Evolutionary conservation across 1,140 invertebrate genomes (phyloP).

Genomic region (Diorhabda sublineata): DNA sequence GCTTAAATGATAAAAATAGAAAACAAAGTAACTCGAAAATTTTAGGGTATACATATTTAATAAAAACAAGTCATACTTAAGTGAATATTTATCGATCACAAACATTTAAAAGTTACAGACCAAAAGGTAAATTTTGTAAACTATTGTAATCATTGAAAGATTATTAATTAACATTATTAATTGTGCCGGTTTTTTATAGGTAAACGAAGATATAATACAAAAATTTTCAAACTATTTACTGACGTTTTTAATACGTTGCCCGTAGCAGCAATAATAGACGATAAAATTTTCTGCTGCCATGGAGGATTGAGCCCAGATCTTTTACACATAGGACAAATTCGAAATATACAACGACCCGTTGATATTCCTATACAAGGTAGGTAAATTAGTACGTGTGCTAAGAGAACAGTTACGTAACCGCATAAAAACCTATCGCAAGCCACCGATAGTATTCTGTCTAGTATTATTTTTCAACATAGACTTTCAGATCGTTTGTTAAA

Average conservation of each 20-base stretch:
- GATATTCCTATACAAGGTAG: conserved; percentile 64
- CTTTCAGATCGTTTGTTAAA: too few species aligned
- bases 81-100: too few species aligned
- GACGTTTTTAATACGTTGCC: conserved; percentile 85
- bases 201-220: conserved; percentile 72
- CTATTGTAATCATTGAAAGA: neutral
- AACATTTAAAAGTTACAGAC: neutral
- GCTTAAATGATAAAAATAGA: too few species aligned
- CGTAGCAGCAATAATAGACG: conserved; percentile 78
- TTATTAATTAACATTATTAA: neutral
- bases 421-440: too few species aligned
- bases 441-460: too few species aligned
- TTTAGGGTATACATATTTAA: too few species aligned
- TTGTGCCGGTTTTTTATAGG: conserved; percentile 28
- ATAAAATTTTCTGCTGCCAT: conserved; percentile 85
- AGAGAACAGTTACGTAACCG: too few species aligned
- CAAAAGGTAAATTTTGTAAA: neutral
- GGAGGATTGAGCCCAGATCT: conserved; percentile 80
- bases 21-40: too few species aligned
- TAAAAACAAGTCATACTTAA: too few species aligned
- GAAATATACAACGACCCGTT: conserved; percentile 63
- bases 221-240: conserved; percentile 81
- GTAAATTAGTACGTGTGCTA: neutral
- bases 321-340: conserved; percentile 61
- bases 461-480: too few species aligned